Conservation (phyloP, 2,113 vertebrate genomes). For the Anguilla japonica region DNA sequence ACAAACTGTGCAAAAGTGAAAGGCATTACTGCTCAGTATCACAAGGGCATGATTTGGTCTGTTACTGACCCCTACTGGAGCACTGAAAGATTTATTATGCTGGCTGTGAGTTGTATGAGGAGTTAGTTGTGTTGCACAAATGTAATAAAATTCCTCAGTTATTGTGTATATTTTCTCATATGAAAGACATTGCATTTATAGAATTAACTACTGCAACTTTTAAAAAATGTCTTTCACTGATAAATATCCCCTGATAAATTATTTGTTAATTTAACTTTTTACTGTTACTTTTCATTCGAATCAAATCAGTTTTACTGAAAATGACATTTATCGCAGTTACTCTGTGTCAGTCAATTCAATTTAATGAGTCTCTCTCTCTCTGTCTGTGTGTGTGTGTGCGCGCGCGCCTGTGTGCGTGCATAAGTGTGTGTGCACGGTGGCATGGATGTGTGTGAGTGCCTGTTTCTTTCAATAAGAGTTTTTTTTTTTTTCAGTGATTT, state of each 20-base stretch:
- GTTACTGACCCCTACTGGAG: constrained; percentile 63
- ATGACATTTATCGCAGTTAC: constrained; percentile 80
- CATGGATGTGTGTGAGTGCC: not conserved
- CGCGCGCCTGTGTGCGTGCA: not conserved
- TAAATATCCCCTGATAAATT: no score
- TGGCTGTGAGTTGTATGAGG: not conserved
- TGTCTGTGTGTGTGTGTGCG: not conserved
- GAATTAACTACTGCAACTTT: no score
- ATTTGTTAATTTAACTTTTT: no score
- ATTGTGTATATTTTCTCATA: not conserved
- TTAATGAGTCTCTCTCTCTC: constrained; percentile 75
- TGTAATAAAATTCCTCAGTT: not conserved
- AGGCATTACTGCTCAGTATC: not conserved
- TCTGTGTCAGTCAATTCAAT: constrained; percentile 81
- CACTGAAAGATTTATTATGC: not conserved
- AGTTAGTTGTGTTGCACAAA: not conserved
- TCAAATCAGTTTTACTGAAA: constrained; percentile 71
- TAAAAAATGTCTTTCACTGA: no score
- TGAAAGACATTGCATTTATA: no score
- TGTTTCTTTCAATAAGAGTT: not conserved
- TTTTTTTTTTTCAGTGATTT: no score
- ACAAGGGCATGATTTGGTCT: not conserved
- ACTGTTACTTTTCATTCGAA: no score
- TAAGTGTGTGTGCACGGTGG: not conserved
- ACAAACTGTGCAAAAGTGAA: not conserved